Base-by-base conservation (phyloP, 2,888 invertebrate genomes). In the Drosophila colorata region DNA sequence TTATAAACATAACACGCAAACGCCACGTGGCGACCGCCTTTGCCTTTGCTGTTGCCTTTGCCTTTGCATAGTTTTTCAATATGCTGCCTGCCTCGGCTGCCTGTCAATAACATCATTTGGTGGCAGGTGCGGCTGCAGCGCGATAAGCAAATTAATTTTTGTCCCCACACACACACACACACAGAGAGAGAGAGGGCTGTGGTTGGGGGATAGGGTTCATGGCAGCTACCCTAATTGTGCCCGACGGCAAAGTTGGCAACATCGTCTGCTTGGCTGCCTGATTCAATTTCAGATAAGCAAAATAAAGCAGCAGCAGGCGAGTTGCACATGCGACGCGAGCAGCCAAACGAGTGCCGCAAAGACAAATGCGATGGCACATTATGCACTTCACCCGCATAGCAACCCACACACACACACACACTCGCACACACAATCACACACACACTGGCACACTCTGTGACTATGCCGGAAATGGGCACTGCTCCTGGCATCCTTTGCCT, bases 121-220 rank as follows among this genome's bases (percentile, higher is more conserved):
- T 69, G 82, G 76, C 87, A 69, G 66, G 74, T 67, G 84, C 84
- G 84, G 81, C 83, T 74, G 80, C 73, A 73, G 74, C 74, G 87
- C 88, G 88, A 87, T 85, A 89, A 85, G 85, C 88, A 88, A 88
- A 90, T 88, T 88, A 88, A 88, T 89, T 89, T 83, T 73, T 87
- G 76, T 43, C 44, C 52, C 52, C 43, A 41, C 44, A 41, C 41
- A 13, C 51, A 48, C 37, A 31, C 44, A 47, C 28, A 51, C 51
- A 7, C 11, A 9, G 13, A 13, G 1, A 33, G 33, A 33, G 33
- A 4, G 33, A 33, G 28, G 25, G 25, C 7, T 25, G 25, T 1
- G 7, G 25, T 25, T 6, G 7, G 13, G 14, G n/a, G n/a, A n/a
- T n/a, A n/a, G 8, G 2, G 8, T 49, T 53, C 56, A 63, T 67